Conservation (phyloP, 2,113 vertebrate genomes). For the Ammodytes dubius region DNA sequence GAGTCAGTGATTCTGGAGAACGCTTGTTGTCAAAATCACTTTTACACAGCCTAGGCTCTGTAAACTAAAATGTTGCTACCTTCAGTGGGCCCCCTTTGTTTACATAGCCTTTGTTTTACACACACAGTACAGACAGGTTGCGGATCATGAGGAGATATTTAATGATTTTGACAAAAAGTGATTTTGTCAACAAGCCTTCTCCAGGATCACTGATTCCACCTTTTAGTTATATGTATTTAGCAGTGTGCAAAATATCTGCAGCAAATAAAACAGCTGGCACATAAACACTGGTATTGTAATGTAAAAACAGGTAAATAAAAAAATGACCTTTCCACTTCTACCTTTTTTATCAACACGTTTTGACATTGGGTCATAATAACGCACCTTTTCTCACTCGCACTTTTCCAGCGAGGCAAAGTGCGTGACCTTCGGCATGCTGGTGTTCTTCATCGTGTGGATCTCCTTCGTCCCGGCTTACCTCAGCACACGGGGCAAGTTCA, state of each 20-base stretch:
- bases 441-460: slow-evolving; percentile 92
- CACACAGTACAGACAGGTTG: too few relatives aligned
- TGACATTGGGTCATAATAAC: not conserved
- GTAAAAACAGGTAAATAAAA: not conserved
- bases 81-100: too few relatives aligned
- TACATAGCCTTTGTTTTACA: too few relatives aligned
- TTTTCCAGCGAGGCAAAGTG: slow-evolving; percentile 86
- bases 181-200: too few relatives aligned
- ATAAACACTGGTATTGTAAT: not conserved
- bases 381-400: not conserved
- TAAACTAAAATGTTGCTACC: too few relatives aligned
- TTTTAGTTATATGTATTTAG: too few relatives aligned
- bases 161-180: too few relatives aligned
- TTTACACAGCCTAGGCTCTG: too few relatives aligned
- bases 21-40: too few relatives aligned
- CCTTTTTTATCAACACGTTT: not conserved
- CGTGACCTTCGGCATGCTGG: slow-evolving; percentile 89
- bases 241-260: not conserved
- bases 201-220: too few relatives aligned
- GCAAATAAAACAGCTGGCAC: not conserved
- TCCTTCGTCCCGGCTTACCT: slow-evolving; percentile 92
- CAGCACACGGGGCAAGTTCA: slow-evolving; percentile 91
- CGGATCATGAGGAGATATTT: too few relatives aligned
- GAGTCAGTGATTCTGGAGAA: too few relatives aligned
- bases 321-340: not conserved